phyloP scores from a whole-genome alignment of 2,797 vertebrate species.

The Sardinella longiceps region DNA sequence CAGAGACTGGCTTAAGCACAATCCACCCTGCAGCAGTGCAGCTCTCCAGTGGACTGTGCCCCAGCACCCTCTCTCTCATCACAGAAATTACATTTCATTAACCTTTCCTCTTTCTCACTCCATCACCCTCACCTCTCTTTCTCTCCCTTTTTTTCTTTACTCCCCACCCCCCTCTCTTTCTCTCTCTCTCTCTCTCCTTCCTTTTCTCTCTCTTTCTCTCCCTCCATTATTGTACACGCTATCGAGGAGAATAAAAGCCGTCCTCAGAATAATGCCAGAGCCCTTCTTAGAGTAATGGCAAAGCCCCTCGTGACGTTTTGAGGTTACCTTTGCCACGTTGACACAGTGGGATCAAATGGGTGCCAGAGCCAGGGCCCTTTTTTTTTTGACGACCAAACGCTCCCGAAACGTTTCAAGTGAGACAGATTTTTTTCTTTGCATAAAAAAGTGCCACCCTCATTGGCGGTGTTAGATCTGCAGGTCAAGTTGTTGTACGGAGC shows the following conservation, averaged over 20 bases:
- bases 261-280: conserved; percentile 14
- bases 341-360: not conserved
- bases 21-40: conserved; percentile 60
- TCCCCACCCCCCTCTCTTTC: not conserved
- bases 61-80: conserved; percentile 34
- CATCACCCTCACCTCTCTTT: not conserved
- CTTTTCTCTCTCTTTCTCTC: not conserved
- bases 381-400: not conserved
- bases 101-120: not conserved
- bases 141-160: not conserved
- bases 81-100: conserved; percentile 36
- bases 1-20: conserved; percentile 62
- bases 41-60: conserved; percentile 46
- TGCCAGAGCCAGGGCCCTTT: not conserved
- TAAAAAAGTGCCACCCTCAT: not conserved
- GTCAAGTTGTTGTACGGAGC: not conserved
- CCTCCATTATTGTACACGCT: not conserved
- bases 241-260: not conserved
- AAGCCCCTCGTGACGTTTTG: not conserved
- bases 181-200: not conserved
- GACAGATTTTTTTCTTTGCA: conserved; percentile 1
- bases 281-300: conserved; percentile 7
- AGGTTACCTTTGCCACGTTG: conserved; percentile 14
- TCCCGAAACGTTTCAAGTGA: not conserved
- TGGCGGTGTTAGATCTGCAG: not conserved